Percentiles rank a stretch among this genome's conserved stretches.
phyloP scores from a whole-genome alignment of 2,888 invertebrate genomes.

The Pristionchus fissidentatus region DNA sequence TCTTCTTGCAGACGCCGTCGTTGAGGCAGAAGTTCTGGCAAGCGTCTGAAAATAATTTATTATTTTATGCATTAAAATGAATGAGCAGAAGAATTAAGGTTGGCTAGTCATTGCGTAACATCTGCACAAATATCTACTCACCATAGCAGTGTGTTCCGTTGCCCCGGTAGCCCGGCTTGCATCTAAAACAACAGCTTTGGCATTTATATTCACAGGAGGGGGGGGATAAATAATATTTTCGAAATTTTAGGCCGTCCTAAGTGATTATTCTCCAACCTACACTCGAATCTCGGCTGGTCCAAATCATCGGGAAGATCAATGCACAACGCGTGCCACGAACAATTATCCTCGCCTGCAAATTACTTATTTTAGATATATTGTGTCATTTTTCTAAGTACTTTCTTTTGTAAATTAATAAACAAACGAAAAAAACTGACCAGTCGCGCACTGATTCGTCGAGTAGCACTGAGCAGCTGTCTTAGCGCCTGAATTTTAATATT shows the following conservation, averaged over 20 bases:
- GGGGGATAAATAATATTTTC: background rate
- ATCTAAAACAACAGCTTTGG: conserved; percentile 80
- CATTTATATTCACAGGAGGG: background rate
- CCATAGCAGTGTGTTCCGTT: conserved; percentile 75
- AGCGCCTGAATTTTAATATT: conserved; percentile 69
- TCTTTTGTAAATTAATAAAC: background rate
- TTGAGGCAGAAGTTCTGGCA: conserved; percentile 75
- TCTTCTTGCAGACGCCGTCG: conserved; percentile 75
- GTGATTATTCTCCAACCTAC: conserved; percentile 77
- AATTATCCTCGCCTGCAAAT: conserved; percentile 69
- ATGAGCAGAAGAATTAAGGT: too few species aligned
- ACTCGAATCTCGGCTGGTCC: conserved; percentile 80
- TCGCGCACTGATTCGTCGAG: conserved; percentile 75
- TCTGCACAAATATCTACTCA: conserved; percentile 34
- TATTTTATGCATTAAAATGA: background rate
- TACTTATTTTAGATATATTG: background rate
- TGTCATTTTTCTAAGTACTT: background rate
- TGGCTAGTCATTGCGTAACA: too few species aligned
- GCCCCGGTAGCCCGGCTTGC: conserved; percentile 92
- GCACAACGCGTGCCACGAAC: conserved; percentile 75
- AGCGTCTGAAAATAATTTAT: conserved; percentile 65
- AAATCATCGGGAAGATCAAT: conserved; percentile 74
- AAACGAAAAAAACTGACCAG: conserved; percentile 44
- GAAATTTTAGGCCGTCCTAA: background rate
- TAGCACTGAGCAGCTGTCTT: conserved; percentile 74